Evolutionary conservation across 2,888 invertebrate species (phyloP).

Genomic region (Craniophora ligustri): DNA sequence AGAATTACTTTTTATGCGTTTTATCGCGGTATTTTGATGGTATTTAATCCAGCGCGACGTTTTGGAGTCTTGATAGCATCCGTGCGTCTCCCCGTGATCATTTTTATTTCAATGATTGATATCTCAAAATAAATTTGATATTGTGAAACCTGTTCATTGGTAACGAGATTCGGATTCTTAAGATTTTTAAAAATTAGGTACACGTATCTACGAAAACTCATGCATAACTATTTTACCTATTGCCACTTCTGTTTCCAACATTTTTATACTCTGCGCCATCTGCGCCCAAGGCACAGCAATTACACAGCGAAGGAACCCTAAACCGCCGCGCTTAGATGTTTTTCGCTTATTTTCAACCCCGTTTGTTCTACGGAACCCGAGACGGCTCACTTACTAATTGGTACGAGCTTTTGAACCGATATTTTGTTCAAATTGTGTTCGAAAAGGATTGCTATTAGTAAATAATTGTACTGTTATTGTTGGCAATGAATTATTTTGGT

Average conservation of each 20-base stretch:
- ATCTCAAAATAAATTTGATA: no score
- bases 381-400: slow-evolving; percentile 82
- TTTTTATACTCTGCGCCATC: slow-evolving; percentile 53
- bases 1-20: no score
- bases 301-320: slow-evolving; percentile 76
- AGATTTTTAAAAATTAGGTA: neutral
- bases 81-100: no score
- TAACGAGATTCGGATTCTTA: no score
- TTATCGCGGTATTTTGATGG: no score
- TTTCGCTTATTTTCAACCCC: slow-evolving; percentile 76
- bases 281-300: slow-evolving; percentile 78
- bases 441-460: slow-evolving; percentile 61
- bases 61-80: no score
- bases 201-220: neutral
- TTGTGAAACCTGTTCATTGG: no score
- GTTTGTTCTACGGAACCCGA: slow-evolving; percentile 74
- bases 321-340: slow-evolving; percentile 78
- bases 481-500: slow-evolving; percentile 21
- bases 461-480: slow-evolving; percentile 45
- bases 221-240: slow-evolving; percentile 2
- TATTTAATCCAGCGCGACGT: no score
- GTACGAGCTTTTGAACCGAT: slow-evolving; percentile 69
- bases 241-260: slow-evolving; percentile 5
- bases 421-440: slow-evolving; percentile 63
- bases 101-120: no score